Base-by-base conservation (phyloP, 2,888 invertebrate species). In the Temnothorax ravouxi region DNA sequence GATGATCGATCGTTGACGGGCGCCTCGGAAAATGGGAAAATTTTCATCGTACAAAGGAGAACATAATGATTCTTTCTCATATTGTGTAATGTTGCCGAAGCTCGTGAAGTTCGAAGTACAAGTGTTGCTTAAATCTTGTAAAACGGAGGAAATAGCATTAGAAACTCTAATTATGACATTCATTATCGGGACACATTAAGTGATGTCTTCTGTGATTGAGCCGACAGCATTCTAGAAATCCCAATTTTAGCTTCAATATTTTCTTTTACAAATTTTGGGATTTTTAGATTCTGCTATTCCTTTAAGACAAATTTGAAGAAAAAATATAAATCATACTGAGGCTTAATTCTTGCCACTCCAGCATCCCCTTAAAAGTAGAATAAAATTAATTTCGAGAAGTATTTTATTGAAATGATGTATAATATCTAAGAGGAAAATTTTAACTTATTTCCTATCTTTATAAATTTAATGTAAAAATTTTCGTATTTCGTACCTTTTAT, bases 1-100 rank as follows among this genome's bases (percentile, higher is more conserved):
- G 41, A 77, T 77, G 77, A 77, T 77, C 77, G 77, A 77, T 77
- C 44, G 54, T 54, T 66, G 41, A 77, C 25, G 54, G 13, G 15
- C 5, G n/a, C 13, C 18, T 25, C 18, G 47, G 56, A 71, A 79
- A 59, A 79, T 47, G 72, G 8, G 13, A 29, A 72, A 79, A 47
- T 11, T 72, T 52, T n/a, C 3, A 6, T 54, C 38, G 0, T 54
- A 11, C 9, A 15, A 69, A 44, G 1, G 34, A 47, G 41, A 79
- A 59, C 5, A 18, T 15, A n/a, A 18, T 21, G 34, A 4, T 25
- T 62, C n/a, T 66, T 11, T 76, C 25, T 29, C 41, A 13, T 15
- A n/a, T 15, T 29, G 21, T 54, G 3, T 15, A 21, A 44, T n/a
- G 3, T 29, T 44, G 1, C 29, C 21, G 18, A 61, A 64, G 6